Evolutionary conservation across 2,888 invertebrate species (phyloP).

Genomic region (Marronus borbonicus): DNA sequence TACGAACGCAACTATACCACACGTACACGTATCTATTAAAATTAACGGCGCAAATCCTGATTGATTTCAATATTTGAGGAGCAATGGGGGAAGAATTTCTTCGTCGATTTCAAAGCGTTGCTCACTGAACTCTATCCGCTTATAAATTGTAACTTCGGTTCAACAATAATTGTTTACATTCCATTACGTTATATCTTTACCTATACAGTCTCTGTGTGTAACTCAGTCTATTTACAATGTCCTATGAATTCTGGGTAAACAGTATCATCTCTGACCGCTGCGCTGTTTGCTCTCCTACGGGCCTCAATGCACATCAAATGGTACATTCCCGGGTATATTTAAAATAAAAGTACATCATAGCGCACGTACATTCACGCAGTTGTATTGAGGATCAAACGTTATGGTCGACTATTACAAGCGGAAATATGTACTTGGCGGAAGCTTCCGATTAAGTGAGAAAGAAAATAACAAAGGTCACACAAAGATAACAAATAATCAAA

Average conservation of each 20-base stretch:
- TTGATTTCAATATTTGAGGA: constrained; percentile 47
- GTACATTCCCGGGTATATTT: constrained; percentile 34
- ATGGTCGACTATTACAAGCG: constrained; percentile 7
- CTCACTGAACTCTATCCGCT: constrained; percentile 29
- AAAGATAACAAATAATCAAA: no score
- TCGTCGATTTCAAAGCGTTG: constrained; percentile 38
- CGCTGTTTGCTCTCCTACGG: constrained; percentile 58
- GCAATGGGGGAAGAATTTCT: constrained; percentile 46
- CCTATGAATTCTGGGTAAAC: constrained; percentile 61
- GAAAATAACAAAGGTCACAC: neutral
- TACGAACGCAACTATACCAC: neutral
- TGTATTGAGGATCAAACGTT: constrained; percentile 32
- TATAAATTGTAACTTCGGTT: constrained; percentile 50
- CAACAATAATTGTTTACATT: constrained; percentile 63
- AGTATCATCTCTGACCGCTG: constrained; percentile 61
- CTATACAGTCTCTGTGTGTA: constrained; percentile 57
- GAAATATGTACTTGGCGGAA: neutral
- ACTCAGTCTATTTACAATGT: constrained; percentile 60
- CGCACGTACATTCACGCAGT: neutral
- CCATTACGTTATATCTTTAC: constrained; percentile 64
- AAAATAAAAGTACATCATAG: constrained; percentile 41
- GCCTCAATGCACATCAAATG: constrained; percentile 49
- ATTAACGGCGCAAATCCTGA: constrained; percentile 42
- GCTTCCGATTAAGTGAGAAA: neutral
- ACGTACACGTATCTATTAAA: constrained; percentile 19